Conservation (phyloP, 1,140 invertebrate species). For the Diachasmimorpha longicaudata region DNA sequence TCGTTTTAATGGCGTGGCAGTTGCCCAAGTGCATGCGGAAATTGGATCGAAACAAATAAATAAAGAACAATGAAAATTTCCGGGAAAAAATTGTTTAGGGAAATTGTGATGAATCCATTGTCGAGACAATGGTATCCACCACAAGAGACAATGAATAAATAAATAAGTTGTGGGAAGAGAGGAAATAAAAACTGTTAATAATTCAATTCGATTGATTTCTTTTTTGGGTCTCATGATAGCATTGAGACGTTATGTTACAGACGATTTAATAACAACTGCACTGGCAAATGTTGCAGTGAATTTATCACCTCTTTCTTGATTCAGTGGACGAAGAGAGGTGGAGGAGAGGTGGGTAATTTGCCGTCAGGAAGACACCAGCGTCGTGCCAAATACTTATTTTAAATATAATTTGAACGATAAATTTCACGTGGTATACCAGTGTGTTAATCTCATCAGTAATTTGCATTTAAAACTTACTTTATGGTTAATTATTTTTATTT, state of each 20-base stretch:
- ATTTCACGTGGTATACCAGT: background rate
- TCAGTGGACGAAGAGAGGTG: background rate
- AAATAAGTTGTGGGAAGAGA: background rate
- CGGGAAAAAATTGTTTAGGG: background rate
- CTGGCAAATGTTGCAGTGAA: background rate
- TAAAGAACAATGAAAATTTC: background rate
- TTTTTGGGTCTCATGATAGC: background rate
- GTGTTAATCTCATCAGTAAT: background rate
- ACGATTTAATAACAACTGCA: background rate
- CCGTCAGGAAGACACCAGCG: background rate
- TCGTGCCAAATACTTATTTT: slow-evolving; percentile 2
- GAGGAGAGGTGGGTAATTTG: background rate
- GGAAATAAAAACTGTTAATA: background rate
- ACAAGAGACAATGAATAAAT: background rate
- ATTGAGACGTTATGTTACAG: background rate
- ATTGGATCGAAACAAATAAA: background rate
- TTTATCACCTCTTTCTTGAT: background rate
- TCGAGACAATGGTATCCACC: background rate
- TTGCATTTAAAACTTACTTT: background rate
- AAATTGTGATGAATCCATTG: background rate
- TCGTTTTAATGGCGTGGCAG: too few relatives aligned
- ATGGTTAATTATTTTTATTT: background rate
- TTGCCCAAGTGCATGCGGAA: background rate
- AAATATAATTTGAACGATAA: slow-evolving; percentile 2
- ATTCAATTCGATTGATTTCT: background rate